Conservation (phyloP, 1,140 invertebrate genomes). For the Cepaea nemoralis region DNA sequence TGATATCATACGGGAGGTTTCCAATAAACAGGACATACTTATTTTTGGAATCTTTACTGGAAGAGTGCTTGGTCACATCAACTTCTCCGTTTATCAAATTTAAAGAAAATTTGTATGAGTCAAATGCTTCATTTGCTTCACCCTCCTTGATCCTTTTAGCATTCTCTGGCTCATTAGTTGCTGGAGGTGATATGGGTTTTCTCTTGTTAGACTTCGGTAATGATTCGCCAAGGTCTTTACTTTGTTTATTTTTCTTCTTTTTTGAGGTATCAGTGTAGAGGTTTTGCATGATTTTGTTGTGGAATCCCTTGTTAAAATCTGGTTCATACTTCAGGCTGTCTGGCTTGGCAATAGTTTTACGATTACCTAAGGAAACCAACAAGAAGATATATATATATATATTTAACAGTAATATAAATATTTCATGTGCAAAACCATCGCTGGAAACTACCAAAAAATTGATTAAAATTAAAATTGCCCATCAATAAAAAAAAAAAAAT, state of each 20-base stretch:
- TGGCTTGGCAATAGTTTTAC: constrained; percentile 40
- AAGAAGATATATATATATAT: no score
- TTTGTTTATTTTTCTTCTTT: constrained; percentile 16
- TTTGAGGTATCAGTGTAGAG: constrained; percentile 10
- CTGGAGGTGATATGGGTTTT: constrained; percentile 23
- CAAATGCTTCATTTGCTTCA: constrained; percentile 2
- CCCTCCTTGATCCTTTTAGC: constrained; percentile 7
- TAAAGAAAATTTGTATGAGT: constrained; percentile 39
- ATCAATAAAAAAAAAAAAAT: no score
- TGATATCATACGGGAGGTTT: constrained; percentile 60
- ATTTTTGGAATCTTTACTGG: constrained; percentile 43
- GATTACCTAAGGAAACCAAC: constrained; percentile 31
- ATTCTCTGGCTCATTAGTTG: not conserved
- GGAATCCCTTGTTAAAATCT: constrained; percentile 35
- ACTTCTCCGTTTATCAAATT: constrained; percentile 40
- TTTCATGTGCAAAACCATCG: no score
- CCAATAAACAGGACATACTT: constrained; percentile 63
- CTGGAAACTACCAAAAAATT: no score
- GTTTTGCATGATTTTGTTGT: constrained; percentile 30
- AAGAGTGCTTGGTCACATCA: constrained; percentile 11
- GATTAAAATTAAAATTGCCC: no score
- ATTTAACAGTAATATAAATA: no score
- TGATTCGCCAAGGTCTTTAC: constrained; percentile 1
- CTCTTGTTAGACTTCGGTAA: constrained; percentile 26
- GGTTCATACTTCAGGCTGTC: constrained; percentile 40